phyloP scores from a whole-genome alignment of 2,888 invertebrate species.

The Eledona agricola region DNA sequence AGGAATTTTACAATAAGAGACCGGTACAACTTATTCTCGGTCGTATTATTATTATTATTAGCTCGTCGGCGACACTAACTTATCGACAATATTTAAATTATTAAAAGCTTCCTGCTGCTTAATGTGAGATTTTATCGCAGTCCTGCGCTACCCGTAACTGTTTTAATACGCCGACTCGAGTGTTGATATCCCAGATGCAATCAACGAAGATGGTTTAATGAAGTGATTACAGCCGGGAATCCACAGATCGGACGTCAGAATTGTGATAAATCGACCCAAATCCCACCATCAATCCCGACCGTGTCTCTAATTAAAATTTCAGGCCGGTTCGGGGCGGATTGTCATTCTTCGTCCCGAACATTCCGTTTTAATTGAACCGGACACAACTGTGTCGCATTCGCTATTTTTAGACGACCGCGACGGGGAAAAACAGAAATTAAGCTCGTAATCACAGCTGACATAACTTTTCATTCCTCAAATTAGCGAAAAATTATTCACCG shows the following conservation, averaged over 20 bases:
- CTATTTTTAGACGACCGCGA: no score
- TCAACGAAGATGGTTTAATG: slow-evolving; percentile 17
- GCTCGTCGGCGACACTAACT: slow-evolving; percentile 15
- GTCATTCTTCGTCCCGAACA: no score
- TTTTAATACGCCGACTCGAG: slow-evolving; percentile 20
- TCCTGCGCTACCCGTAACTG: slow-evolving; percentile 23
- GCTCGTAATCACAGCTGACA: no score
- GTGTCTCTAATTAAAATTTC: slow-evolving; percentile 23
- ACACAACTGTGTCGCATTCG: no score
- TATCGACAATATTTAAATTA: slow-evolving; percentile 39
- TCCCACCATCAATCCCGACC: slow-evolving; percentile 1
- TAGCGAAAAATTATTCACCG: no score
- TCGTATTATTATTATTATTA: slow-evolving; percentile 1
- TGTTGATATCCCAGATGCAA: slow-evolving; percentile 17
- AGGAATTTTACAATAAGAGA: slow-evolving; percentile 14
- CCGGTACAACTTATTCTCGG: slow-evolving; percentile 4
- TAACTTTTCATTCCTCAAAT: no score
- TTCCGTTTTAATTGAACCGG: no score
- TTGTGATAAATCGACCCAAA: slow-evolving; percentile 20
- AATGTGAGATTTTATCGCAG: slow-evolving; percentile 46
- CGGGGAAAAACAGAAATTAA: no score
- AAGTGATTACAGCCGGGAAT: slow-evolving; percentile 25
- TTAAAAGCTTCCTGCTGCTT: slow-evolving; percentile 45
- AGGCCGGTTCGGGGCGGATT: no score
- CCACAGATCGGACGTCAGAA: slow-evolving; percentile 11